Conservation (phyloP, 2,113 vertebrate species). For the Clarias magur region DNA sequence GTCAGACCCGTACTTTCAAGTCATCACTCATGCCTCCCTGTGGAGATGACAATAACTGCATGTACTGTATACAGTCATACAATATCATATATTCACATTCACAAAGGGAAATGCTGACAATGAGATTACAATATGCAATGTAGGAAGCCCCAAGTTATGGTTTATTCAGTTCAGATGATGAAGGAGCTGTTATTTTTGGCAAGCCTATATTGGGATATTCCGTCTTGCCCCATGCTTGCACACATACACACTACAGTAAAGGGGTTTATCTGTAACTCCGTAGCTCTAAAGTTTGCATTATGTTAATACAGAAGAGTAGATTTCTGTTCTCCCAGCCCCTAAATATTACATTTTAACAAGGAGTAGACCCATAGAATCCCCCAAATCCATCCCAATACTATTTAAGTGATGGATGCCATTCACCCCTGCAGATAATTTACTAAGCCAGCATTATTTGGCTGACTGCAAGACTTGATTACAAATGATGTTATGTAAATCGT, state of each 20-base stretch:
- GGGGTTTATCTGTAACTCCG: neutral
- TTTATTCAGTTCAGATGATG: conserved; percentile 38
- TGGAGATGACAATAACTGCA: conserved; percentile 18
- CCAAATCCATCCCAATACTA: neutral
- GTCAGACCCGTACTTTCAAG: conserved; percentile 17
- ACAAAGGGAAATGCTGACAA: conserved; percentile 37
- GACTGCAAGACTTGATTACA: conserved; percentile 31
- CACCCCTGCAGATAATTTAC: neutral
- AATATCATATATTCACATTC: conserved; percentile 25
- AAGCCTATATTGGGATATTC: conserved; percentile 40
- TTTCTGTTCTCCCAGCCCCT: neutral
- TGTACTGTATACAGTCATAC: neutral
- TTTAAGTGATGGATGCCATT: conserved; percentile 28
- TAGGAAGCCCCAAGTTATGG: conserved; percentile 40
- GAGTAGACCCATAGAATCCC: neutral
- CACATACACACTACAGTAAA: neutral
- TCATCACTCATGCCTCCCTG: neutral
- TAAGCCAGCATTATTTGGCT: conserved; percentile 10
- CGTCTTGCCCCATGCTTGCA: conserved; percentile 7
- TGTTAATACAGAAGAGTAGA: conserved; percentile 7
- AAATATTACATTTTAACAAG: conserved; percentile 41
- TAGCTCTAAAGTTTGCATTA: conserved; percentile 34
- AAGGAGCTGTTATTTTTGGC: conserved; percentile 45
- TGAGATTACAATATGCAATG: neutral
- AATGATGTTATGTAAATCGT: conserved; percentile 44